Base-by-base conservation (phyloP, 1,140 invertebrate species). In the Cydia splendana region DNA sequence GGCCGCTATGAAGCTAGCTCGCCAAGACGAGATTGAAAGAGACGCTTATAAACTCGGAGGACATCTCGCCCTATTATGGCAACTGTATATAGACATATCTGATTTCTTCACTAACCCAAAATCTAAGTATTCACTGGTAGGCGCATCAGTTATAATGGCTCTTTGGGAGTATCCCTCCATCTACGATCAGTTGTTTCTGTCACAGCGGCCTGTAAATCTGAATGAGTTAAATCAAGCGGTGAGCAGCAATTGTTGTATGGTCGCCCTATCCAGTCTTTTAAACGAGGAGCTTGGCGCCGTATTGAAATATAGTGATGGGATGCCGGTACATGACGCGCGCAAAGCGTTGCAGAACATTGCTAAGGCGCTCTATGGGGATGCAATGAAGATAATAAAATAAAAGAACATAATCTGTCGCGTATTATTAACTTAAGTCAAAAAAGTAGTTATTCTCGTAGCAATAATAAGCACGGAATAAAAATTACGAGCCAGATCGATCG, bases 41-140 rank as follows among this genome's bases (percentile, higher is more conserved):
- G 93, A 95, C 76, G 97, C 96, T 2, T 97, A 96, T 85, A 94
- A 95, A 78, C 97, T 98, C 93, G 98, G 97, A 6, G 96, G 96
- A 85, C 96, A 98, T 92, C 94, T 98, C 65, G 97, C 96, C 45
- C 94, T 97, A 53, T 96, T 97, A 76, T 97, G 96, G 95, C 97
- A 98, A 94, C 94, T 95, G 2, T 88, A 91, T 76, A 75, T 82
- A 90, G 94, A 89, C 85, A 94, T 82, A 88, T 96, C 86, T 88
- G 95, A 85, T 92, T 92, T 87, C 73, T 93, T 84, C 80, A 92
- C 88, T 12, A 84, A 85, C 89, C 93, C 82, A 78, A 38, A 38
- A 38, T 38, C 34, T 38, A 38, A 38, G 2, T 96, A 95, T 79
- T 95, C 94, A 82, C 86, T 97, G 18, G 95, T 96, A 5, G 96